Base-by-base conservation (phyloP, 2,113 vertebrate genomes). In the Grus americana region DNA sequence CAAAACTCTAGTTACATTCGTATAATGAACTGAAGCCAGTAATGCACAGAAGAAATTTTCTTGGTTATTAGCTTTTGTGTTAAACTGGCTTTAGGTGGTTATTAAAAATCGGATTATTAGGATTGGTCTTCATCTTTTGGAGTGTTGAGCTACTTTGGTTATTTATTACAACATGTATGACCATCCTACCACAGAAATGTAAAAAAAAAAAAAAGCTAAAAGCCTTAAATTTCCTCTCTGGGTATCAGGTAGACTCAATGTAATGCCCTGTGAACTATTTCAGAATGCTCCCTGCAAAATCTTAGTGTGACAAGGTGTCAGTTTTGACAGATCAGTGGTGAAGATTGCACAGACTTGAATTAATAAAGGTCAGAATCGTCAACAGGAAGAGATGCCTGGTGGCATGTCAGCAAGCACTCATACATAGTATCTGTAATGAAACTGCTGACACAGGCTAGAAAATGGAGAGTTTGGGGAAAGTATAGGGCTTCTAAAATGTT, bases 301-400 rank as follows among this genome's bases (percentile, higher is more conserved):
- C 93, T 88, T 81, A 90, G 54, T 96, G 97, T 98, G 98, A 98
- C 96, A 97, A 90, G 88, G 80, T 98, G 98, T 97, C 97, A 97
- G 78, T 90, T 95, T 84, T 98, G 98, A 98, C 98, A 98, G 96
- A 97, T 97, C 97, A 93, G 96, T 95, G 70, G 96, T 92, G 94
- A 96, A 97, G 97, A 97, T 74, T 90, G 97, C 96, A 79, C 76
- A 96, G 97, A 79, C 93, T 96, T 98, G 98, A 98, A 98, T 98
- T 98, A 98, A 98, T 98, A 98, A 98, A 98, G 98, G 98, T 98
- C 98, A 98, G 82, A 96, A 97, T 98, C 86, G n/a, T 98, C 98
- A 98, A 87, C 92, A 97, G 94, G 93, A 97, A 80, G 88, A 95
- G 97, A 91, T 96, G 96, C 81, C 94, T 88, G 44, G 82, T 97